A percentile compares a stretch with the other conserved stretches of the same genome.
phyloP scores from a whole-genome alignment of 37 sponge, comb jelly and placozoan species.

The Amphimedon queenslandica region DNA sequence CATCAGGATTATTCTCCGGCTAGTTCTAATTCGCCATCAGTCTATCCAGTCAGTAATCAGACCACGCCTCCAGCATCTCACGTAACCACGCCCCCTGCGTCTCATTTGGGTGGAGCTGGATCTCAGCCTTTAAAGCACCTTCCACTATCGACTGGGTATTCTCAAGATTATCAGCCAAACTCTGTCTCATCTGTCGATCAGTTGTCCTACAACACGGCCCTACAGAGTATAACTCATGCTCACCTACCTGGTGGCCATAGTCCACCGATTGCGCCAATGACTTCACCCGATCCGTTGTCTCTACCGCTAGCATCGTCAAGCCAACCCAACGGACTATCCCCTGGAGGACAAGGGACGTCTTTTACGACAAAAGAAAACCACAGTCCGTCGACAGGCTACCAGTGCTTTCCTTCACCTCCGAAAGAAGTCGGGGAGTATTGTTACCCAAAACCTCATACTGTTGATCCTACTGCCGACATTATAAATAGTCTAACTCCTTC shows the following conservation, averaged over 20 bases:
- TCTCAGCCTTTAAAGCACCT: background rate
- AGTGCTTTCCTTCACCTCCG: background rate
- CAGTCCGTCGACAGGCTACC: background rate
- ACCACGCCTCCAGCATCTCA: background rate
- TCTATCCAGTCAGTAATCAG: background rate
- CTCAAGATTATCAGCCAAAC: background rate
- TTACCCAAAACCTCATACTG: background rate
- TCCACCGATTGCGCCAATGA: background rate
- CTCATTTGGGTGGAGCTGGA: background rate
- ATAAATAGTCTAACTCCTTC: constrained; percentile 1
- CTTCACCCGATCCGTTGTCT: background rate
- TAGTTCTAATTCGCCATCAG: background rate
- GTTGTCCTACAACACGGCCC: background rate
- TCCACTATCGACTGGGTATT: background rate
- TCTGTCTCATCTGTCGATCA: background rate
- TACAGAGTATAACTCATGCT: background rate
- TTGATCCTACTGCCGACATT: background rate
- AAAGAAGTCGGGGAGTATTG: constrained; percentile 1
- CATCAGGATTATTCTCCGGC: background rate
- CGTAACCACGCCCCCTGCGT: background rate
- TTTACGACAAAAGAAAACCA: background rate
- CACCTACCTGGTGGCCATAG: background rate
- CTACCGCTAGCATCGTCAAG: background rate
- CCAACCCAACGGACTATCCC: background rate
- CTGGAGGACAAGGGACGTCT: background rate